These are phyloP conservation scores for Zaprionus camerounensis DNA, from an alignment of 1,140 invertebrate genomes.

Conservation along the genomic window DNA sequence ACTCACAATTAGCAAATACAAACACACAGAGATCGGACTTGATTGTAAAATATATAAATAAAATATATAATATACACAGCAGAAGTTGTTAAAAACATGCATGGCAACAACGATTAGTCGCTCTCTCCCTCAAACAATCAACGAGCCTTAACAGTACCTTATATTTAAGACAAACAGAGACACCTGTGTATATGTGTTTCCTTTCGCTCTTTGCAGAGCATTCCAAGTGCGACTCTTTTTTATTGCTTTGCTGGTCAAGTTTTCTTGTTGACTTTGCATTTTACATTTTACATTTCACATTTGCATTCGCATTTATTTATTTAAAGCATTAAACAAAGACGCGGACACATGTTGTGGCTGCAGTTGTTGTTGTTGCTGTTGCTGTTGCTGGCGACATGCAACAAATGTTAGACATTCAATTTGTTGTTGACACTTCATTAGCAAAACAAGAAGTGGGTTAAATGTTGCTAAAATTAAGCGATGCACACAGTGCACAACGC, in stretches of 20 bases:
- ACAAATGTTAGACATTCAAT: conserved; percentile 83
- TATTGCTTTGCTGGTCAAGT: conserved; percentile 13
- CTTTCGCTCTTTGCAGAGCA: conserved; percentile 28
- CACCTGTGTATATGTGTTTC: not conserved
- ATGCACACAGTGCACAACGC: conserved; percentile 34
- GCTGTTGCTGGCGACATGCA: conserved; percentile 70
- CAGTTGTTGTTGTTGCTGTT: conserved; percentile 23
- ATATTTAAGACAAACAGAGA: not conserved
- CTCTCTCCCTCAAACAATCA: no score
- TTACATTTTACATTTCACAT: conserved; percentile 53
- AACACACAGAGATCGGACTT: no score
- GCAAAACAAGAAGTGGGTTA: conserved; percentile 76
- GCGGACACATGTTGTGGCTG: conserved; percentile 64
- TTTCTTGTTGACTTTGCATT: conserved; percentile 42
- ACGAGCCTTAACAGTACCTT: no score
- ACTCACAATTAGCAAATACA: no score
- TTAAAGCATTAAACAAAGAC: conserved; percentile 82
- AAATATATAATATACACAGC: no score
- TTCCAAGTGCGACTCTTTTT: not conserved
- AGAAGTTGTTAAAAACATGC: no score
- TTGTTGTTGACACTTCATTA: conserved; percentile 83
- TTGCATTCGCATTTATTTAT: conserved; percentile 72
- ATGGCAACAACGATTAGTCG: no score
- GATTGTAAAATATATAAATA: no score
- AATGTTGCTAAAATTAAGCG: conserved; percentile 81